phyloP scores from a whole-genome alignment of 2,797 vertebrate species.

The Micrastur ruficollis region DNA sequence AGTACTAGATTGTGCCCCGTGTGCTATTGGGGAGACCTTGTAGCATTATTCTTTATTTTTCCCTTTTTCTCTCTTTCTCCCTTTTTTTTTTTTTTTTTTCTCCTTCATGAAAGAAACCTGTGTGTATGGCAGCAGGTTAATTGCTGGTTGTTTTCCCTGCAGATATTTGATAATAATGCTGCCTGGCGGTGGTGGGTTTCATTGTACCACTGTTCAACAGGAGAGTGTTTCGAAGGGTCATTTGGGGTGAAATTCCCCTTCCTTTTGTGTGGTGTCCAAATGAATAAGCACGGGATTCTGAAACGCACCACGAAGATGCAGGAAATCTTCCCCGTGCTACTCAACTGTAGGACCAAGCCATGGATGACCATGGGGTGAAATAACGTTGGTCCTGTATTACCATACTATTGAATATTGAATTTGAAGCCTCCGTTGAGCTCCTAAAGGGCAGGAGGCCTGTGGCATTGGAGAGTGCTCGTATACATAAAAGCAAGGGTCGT shows the following conservation, averaged over 20 bases:
- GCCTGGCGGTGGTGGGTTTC: background rate
- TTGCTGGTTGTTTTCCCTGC: background rate
- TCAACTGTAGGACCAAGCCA: background rate
- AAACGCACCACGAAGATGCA: background rate
- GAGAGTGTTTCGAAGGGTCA: background rate
- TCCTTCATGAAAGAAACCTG: slow-evolving; percentile 2
- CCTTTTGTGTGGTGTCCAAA: background rate
- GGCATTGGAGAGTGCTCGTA: background rate
- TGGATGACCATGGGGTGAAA: background rate
- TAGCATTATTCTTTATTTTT: background rate
- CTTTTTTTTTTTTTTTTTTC: background rate
- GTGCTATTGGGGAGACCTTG: background rate
- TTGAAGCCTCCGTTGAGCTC: background rate
- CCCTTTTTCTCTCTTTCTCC: background rate
- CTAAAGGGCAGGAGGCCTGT: background rate
- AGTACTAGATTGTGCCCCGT: background rate
- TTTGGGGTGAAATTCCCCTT: background rate
- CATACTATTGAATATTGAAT: background rate
- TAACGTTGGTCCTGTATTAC: background rate
- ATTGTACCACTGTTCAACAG: background rate
- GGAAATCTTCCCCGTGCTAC: background rate
- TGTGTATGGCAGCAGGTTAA: slow-evolving; percentile 10
- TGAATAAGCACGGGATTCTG: background rate
- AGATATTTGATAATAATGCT: background rate
- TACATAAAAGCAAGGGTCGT: background rate